A percentile compares a stretch with the other conserved stretches of the same genome.
Evolutionary conservation across 2,888 invertebrate species (phyloP).

Genomic region (Ecdyonurus torrentis): DNA sequence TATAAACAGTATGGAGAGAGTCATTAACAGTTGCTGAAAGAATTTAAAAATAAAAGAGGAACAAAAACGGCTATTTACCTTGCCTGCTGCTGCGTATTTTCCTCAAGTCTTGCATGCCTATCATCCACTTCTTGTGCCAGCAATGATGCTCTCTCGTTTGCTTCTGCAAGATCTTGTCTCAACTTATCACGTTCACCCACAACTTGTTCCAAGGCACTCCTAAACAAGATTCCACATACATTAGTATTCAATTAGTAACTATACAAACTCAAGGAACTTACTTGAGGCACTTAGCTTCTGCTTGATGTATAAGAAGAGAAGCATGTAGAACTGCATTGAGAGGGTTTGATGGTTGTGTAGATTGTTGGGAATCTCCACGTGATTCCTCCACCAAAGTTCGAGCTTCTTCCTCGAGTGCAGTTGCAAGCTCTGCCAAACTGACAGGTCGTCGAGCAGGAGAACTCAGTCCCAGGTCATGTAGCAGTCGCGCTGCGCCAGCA

Average conservation of each 20-base stretch:
- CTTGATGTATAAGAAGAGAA: constrained; percentile 45
- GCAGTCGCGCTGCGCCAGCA: constrained; percentile 40
- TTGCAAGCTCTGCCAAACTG: constrained; percentile 42
- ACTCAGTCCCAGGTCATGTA: constrained; percentile 50
- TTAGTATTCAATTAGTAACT: background rate
- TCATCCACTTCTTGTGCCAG: constrained; percentile 87
- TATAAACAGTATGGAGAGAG: background rate
- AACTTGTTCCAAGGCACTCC: constrained; percentile 41
- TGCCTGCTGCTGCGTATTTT: constrained; percentile 45
- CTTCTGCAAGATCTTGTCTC: constrained; percentile 58
- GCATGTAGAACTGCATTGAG: constrained; percentile 40
- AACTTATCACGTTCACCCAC: constrained; percentile 66
- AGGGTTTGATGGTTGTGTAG: constrained; percentile 22
- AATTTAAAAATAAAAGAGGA: background rate
- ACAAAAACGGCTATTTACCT: constrained; percentile 30
- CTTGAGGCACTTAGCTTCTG: constrained; percentile 43
- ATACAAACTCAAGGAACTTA: constrained; percentile 18
- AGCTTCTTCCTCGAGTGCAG: constrained; percentile 51
- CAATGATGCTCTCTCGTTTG: constrained; percentile 61
- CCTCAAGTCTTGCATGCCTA: constrained; percentile 66
- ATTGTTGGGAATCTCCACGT: background rate
- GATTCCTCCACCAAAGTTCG: constrained; percentile 27
- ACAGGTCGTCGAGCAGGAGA: constrained; percentile 28
- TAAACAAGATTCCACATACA: constrained; percentile 14
- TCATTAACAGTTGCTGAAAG: background rate